Conservation (phyloP, 37 sponge, comb jelly and placozoan species). For the Chondrilla cf. caribensis region DNA sequence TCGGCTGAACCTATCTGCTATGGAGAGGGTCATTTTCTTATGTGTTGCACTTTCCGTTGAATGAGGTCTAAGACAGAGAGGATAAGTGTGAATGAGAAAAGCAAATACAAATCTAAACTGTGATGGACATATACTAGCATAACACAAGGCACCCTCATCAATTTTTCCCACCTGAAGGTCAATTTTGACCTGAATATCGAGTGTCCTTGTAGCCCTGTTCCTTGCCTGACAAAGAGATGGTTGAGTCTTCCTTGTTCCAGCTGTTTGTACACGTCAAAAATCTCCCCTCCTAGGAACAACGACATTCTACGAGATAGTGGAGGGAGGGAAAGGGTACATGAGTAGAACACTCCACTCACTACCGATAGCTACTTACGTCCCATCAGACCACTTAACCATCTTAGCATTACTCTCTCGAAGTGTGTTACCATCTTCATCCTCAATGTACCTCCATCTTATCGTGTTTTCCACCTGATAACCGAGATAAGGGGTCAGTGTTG, state of each 20-base stretch:
- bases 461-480: conserved; percentile 89
- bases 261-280: conserved; percentile 88
- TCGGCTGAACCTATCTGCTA: conserved; percentile 89
- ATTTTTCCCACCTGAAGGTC: conserved; percentile 47
- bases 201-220: conserved; percentile 92
- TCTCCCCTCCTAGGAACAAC: conserved; percentile 86
- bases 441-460: conserved; percentile 78
- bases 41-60: conserved; percentile 97
- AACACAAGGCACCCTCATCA: no score
- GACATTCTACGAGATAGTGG: conserved; percentile 46
- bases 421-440: conserved; percentile 71
- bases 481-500: no score
- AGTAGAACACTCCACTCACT: conserved; percentile 16
- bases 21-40: conserved; percentile 92
- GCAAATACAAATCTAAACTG: no score
- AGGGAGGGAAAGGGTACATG: background rate
- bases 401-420: conserved; percentile 89
- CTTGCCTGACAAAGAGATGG: conserved; percentile 91
- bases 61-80: conserved; percentile 64
- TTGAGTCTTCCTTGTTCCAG: conserved; percentile 63
- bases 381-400: conserved; percentile 92
- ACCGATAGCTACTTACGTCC: conserved; percentile 29
- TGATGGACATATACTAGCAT: no score
- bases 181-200: conserved; percentile 85
- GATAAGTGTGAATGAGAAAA: no score